These are phyloP conservation scores for Apostichopus californicus DNA, from an alignment of 35 echinoderm and acorn worm genomes.

Conservation along the genomic window DNA sequence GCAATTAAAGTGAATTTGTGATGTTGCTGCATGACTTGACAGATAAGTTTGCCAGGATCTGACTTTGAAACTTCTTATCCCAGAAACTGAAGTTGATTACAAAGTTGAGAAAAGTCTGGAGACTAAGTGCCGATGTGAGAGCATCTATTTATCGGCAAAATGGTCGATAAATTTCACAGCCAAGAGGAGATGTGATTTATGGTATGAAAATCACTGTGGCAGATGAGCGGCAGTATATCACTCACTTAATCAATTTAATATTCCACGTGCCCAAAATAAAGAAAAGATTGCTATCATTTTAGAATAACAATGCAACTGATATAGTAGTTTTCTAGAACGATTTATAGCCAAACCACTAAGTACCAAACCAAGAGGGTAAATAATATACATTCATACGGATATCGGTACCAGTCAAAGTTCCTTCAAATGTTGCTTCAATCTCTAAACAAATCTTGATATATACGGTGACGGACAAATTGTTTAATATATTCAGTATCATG, in stretches of 20 bases:
- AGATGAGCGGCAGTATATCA: neutral
- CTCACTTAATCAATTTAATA: conserved; percentile 1
- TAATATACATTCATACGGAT: too few relatives aligned
- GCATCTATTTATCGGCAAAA: neutral
- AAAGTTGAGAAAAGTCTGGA: neutral
- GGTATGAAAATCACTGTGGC: neutral
- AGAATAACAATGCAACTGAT: neutral
- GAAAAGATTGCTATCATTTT: neutral
- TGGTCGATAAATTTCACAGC: conserved; percentile 38
- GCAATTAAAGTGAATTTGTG: neutral
- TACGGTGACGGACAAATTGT: too few relatives aligned
- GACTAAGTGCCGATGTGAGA: neutral
- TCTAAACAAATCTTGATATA: too few relatives aligned
- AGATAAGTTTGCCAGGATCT: neutral
- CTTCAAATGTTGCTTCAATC: too few relatives aligned
- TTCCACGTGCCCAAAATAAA: neutral
- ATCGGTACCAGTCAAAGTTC: too few relatives aligned
- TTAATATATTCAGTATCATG: too few relatives aligned
- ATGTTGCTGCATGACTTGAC: neutral
- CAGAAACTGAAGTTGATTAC: neutral
- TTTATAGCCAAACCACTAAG: neutral
- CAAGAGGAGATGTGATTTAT: conserved; percentile 5
- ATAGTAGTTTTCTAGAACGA: neutral
- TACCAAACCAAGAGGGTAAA: too few relatives aligned
- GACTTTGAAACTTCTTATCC: neutral